Base-by-base conservation (phyloP, 2,113 vertebrate genomes). In the Leucosticte australis region DNA sequence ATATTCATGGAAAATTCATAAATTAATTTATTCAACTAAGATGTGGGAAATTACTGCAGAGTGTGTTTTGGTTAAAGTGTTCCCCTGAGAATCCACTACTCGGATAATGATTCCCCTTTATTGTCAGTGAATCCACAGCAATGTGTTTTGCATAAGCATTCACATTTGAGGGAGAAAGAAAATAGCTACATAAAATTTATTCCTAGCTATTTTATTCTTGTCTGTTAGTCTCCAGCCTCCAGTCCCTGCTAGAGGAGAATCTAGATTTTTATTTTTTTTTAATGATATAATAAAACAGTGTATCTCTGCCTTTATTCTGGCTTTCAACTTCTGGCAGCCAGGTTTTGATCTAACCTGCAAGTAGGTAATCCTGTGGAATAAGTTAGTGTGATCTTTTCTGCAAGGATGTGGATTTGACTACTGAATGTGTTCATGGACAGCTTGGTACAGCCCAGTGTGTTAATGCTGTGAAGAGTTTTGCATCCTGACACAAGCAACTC, bases 61-160 rank as follows among this genome's bases (percentile, higher is more conserved):
- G 76, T 89, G 80, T 96, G 90, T 96, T 96, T 96, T 96, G 93
- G 91, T 89, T 94, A 89, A 96, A 97, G 92, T 82, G 89, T 56
- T 92, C 96, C 94, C 96, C 47, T 62, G 96, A 94, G 97, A 97
- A 92, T 76, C 86, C 79, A 57, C 84, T 89, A 82, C 91, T 89
- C 20, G 1, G 56, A 85, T 95, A 94, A 97, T 94, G 93, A 97
- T 97, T 94, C 87, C 84, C 94, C 94, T 95, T 96, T 93, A 95
- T 95, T 96, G 95, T 95, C 90, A 95, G 84, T 73, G 96, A 95
- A 87, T 74, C 91, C 90, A 94, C 65, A 96, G 96, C 94, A 96
- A 92, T 94, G 89, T 92, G 90, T 91, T 96, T 96, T 96, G 96
- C 96, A 96, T 96, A 96, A 96, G 90, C 91, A 97, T 84, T 94